Evolutionary conservation across 2,888 invertebrate genomes (phyloP).

Genomic region (Lithophane ornitopus): DNA sequence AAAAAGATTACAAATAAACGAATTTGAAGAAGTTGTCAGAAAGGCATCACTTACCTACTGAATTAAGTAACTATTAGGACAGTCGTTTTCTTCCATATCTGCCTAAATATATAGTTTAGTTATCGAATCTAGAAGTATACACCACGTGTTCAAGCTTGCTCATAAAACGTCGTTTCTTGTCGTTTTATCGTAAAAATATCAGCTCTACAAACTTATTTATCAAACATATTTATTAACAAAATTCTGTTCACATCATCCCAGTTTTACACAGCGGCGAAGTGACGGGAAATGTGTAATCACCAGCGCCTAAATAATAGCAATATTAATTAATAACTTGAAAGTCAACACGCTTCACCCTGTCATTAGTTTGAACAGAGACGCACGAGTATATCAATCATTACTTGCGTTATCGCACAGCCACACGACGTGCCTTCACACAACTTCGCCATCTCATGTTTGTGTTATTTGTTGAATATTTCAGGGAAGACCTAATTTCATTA

Average conservation of each 20-base stretch:
- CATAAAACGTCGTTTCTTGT: background rate
- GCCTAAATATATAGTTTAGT: background rate
- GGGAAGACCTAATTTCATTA: slow-evolving; percentile 73
- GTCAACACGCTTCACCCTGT: slow-evolving; percentile 89
- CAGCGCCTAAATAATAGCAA: slow-evolving; percentile 85
- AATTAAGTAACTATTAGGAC: too few species aligned
- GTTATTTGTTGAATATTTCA: slow-evolving; percentile 76
- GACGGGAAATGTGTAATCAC: slow-evolving; percentile 76
- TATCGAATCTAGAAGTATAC: background rate
- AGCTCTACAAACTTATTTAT: background rate
- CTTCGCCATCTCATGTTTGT: slow-evolving; percentile 81
- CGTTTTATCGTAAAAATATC: background rate
- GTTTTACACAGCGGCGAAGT: slow-evolving; percentile 50
- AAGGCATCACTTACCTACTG: background rate
- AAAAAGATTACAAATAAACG: background rate
- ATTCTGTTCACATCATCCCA: slow-evolving; percentile 40
- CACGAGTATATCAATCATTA: slow-evolving; percentile 89
- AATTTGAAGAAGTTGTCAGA: background rate
- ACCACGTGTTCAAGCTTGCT: background rate
- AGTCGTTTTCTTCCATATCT: background rate
- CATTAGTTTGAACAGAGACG: slow-evolving; percentile 88
- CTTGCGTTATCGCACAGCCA: slow-evolving; percentile 84
- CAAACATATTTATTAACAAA: slow-evolving; percentile 15
- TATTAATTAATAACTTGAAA: slow-evolving; percentile 90
- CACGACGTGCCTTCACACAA: slow-evolving; percentile 82